Conservation (phyloP, 2,888 invertebrate genomes). For the Marronus borbonicus region DNA sequence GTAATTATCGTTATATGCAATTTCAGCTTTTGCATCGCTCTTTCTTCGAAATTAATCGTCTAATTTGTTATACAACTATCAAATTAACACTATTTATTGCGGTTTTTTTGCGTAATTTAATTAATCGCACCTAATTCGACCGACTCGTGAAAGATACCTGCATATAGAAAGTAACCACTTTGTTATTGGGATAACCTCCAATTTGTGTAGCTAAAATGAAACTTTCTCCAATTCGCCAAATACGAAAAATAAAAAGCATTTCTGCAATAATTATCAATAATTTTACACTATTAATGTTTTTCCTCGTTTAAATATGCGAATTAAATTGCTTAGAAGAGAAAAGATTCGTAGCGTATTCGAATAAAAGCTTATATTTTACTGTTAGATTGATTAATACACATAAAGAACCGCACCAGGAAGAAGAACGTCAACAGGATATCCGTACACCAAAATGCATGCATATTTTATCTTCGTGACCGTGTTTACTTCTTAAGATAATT, state of each 20-base stretch:
- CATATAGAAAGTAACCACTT: neutral
- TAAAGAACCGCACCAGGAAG: conserved; percentile 1
- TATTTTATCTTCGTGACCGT: no score
- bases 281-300: neutral
- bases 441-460: neutral
- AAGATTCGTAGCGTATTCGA: neutral
- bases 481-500: no score
- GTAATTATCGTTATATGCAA: no score
- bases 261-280: neutral
- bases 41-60: no score
- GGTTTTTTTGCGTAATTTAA: neutral
- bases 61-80: neutral
- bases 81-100: neutral
- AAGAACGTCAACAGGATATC: conserved; percentile 1
- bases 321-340: no score
- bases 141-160: neutral
- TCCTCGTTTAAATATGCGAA: no score
- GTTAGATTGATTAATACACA: neutral
- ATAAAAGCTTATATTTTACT: neutral
- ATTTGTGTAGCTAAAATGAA: neutral
- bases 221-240: conserved; percentile 12
- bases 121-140: neutral
- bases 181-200: conserved; percentile 1
- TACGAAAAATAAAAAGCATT: neutral
- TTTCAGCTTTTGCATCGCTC: no score